These are phyloP conservation scores for Bucorvus abyssinicus DNA, from an alignment of 2,797 vertebrate genomes.

Conservation along the genomic window DNA sequence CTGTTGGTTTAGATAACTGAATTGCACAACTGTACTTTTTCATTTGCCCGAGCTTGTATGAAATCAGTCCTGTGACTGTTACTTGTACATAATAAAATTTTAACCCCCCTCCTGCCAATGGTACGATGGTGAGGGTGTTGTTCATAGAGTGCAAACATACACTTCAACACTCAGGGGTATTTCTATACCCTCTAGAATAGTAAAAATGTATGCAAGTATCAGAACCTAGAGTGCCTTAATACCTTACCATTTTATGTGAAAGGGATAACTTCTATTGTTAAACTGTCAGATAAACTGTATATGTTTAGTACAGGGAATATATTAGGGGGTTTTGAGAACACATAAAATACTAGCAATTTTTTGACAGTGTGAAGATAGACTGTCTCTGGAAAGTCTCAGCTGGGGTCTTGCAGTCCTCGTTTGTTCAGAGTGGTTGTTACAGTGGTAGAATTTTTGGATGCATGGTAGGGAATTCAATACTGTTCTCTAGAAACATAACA, in stretches of 20 bases:
- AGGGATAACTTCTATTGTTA: not conserved
- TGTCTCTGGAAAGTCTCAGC: not conserved
- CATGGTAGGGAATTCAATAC: not conserved
- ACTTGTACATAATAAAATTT: not conserved
- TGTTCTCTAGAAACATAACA: not conserved
- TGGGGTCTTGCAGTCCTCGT: not conserved
- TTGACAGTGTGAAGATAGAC: not conserved
- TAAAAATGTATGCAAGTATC: not conserved
- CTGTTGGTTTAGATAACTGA: not conserved
- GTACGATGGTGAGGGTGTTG: not conserved
- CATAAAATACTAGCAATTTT: not conserved
- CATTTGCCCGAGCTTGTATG: not conserved
- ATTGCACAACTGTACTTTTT: not conserved
- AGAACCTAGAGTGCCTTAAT: not conserved
- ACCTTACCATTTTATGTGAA: not conserved
- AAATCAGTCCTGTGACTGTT: not conserved
- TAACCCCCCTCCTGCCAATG: not conserved
- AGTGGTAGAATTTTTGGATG: not conserved
- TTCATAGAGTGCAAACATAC: not conserved
- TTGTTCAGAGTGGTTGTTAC: conserved; percentile 16
- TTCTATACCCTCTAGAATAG: not conserved
- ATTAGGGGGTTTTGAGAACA: not conserved
- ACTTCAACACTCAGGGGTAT: not conserved
- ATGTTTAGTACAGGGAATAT: not conserved
- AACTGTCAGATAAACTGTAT: not conserved